These are phyloP conservation scores for Xenus cinereus DNA, from an alignment of 2,113 vertebrate genomes.

Conservation along the genomic window DNA sequence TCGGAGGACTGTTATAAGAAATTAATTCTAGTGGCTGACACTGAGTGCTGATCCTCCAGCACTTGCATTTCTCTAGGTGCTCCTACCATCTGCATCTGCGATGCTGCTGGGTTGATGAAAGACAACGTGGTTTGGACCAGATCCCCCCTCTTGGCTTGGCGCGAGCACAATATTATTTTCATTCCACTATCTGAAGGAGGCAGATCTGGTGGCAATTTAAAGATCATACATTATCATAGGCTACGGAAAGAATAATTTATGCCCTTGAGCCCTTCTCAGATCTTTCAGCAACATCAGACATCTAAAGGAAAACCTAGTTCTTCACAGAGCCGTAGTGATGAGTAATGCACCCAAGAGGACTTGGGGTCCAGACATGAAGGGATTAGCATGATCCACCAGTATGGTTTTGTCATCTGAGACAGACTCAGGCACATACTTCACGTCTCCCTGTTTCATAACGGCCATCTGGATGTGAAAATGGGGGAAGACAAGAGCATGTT, in stretches of 20 bases:
- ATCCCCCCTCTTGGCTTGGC: not conserved
- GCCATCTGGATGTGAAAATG: not conserved
- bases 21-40: not conserved
- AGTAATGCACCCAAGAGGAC: slow-evolving; percentile 22
- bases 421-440: not conserved
- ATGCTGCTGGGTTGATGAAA: not conserved
- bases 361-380: not conserved
- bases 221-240: slow-evolving; percentile 56
- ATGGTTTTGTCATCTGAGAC: not conserved
- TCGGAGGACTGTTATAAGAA: not conserved
- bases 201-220: slow-evolving; percentile 57
- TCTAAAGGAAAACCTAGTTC: slow-evolving; percentile 64
- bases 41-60: not conserved
- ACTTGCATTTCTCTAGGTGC: not conserved
- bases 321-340: slow-evolving; percentile 26
- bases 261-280: slow-evolving; percentile 58
- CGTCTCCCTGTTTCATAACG: not conserved
- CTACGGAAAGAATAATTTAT: slow-evolving; percentile 69
- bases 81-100: not conserved
- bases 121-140: not conserved
- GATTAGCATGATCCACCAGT: not conserved
- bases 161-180: not conserved
- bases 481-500: not conserved
- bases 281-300: slow-evolving; percentile 60
- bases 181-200: slow-evolving; percentile 18